Conservation (phyloP, 1,140 invertebrate species). For the Orussus abietinus region DNA sequence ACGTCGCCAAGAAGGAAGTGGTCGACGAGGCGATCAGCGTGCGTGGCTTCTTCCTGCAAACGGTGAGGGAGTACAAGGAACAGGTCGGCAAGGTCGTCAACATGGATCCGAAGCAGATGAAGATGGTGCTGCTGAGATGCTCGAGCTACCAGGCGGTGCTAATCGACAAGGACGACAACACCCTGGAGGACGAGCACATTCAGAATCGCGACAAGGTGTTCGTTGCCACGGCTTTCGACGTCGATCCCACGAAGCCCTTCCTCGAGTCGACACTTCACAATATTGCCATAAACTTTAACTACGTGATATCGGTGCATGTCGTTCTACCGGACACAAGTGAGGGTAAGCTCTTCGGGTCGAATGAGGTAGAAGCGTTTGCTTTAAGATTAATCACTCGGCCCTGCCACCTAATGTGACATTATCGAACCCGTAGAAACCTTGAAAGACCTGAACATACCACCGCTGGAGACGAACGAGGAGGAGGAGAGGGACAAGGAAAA, state of each 20-base stretch:
- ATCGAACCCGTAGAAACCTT: slow-evolving; percentile 53
- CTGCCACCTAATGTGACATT: too few relatives aligned
- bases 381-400: slow-evolving; percentile 14
- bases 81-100: slow-evolving; percentile 53
- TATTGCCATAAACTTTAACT: slow-evolving; percentile 55
- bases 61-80: slow-evolving; percentile 61
- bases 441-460: slow-evolving; percentile 56
- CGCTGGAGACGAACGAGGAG: slow-evolving; percentile 41
- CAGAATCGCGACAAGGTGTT: slow-evolving; percentile 56
- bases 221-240: slow-evolving; percentile 29
- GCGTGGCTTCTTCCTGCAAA: slow-evolving; percentile 58
- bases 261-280: slow-evolving; percentile 43
- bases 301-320: slow-evolving; percentile 61
- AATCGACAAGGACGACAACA: slow-evolving; percentile 51
- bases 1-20: slow-evolving; percentile 58
- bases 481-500: slow-evolving; percentile 1
- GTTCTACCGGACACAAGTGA: slow-evolving; percentile 59
- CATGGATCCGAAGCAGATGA: slow-evolving; percentile 50
- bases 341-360: too few relatives aligned
- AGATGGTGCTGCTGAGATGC: slow-evolving; percentile 55
- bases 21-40: slow-evolving; percentile 62
- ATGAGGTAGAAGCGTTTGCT: too few relatives aligned
- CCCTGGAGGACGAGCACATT: slow-evolving; percentile 55
- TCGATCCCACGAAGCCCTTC: slow-evolving; percentile 39
- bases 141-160: slow-evolving; percentile 51